Evolutionary conservation across 1,140 invertebrate genomes (phyloP).

Genomic region (Apis cerana): DNA sequence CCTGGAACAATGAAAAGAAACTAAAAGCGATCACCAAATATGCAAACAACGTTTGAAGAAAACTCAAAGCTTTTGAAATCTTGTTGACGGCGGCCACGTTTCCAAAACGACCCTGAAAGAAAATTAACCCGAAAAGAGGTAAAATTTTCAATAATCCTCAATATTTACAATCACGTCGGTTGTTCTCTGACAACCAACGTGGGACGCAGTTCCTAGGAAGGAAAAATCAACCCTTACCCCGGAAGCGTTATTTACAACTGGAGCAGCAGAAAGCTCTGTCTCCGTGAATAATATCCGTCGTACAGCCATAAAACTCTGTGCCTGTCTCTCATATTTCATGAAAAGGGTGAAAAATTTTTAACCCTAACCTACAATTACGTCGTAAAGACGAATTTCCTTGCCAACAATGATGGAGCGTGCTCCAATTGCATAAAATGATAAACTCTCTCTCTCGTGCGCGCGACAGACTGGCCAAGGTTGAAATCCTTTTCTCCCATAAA

Average conservation of each 20-base stretch:
- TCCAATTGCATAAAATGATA: constrained; percentile 78
- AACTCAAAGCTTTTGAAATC: too few relatives aligned
- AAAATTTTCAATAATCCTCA: constrained; percentile 17
- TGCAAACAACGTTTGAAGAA: background rate
- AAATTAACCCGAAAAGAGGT: constrained; percentile 51
- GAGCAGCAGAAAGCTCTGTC: constrained; percentile 60
- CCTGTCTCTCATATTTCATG: constrained; percentile 63
- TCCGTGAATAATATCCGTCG: constrained; percentile 1
- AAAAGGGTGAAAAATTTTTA: constrained; percentile 72
- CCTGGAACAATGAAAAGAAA: background rate
- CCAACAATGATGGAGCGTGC: constrained; percentile 68
- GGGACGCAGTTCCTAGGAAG: background rate
- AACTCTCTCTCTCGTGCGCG: constrained; percentile 37
- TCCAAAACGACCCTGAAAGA: constrained; percentile 26
- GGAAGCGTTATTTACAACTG: constrained; percentile 75
- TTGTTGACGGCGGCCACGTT: constrained; percentile 25
- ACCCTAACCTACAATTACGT: constrained; percentile 78
- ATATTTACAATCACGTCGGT: constrained; percentile 12
- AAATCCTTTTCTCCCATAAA: constrained; percentile 65
- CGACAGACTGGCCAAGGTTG: constrained; percentile 54
- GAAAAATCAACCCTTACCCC: constrained; percentile 59
- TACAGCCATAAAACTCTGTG: constrained; percentile 13
- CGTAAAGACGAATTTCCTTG: constrained; percentile 70
- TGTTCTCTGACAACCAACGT: background rate
- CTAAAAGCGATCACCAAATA: background rate